phyloP scores from a whole-genome alignment of 2,888 invertebrate genomes.

The Macaria notata region DNA sequence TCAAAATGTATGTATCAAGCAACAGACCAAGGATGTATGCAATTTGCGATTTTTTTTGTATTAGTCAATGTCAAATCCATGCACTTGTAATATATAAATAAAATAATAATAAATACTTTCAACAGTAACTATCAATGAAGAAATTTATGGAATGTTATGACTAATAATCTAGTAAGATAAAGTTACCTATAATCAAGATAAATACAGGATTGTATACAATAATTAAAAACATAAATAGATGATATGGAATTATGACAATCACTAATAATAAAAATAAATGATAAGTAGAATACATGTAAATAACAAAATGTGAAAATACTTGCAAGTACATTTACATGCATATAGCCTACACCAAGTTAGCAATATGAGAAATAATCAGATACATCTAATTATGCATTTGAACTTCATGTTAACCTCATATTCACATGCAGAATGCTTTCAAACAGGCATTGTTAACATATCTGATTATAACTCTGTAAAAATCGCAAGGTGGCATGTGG shows the following conservation, averaged over 20 bases:
- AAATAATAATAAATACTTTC: not conserved
- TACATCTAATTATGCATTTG: not conserved
- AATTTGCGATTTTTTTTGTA: constrained; percentile 68
- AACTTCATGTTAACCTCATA: no score
- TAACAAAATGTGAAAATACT: no score
- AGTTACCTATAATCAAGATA: no score
- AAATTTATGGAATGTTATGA: no score
- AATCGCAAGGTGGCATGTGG: constrained; percentile 72
- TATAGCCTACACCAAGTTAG: constrained; percentile 22
- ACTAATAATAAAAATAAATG: not conserved
- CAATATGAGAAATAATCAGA: constrained; percentile 20
- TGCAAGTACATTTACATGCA: constrained; percentile 7
- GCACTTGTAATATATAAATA: constrained; percentile 6
- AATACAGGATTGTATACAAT: no score
- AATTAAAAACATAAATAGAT: no score
- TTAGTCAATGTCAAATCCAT: constrained; percentile 21
- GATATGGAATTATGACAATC: not conserved
- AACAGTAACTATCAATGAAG: no score
- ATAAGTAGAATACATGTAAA: not conserved
- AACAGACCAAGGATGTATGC: constrained; percentile 75
- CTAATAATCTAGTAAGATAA: no score
- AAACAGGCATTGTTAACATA: constrained; percentile 12
- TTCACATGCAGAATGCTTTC: not conserved
- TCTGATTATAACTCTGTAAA: constrained; percentile 51
- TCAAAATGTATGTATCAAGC: constrained; percentile 47